Evolutionary conservation across 2,888 invertebrate genomes (phyloP), one percentile per base, ranked within the genome.

Genomic region (Nymphalis urticae): DNA sequence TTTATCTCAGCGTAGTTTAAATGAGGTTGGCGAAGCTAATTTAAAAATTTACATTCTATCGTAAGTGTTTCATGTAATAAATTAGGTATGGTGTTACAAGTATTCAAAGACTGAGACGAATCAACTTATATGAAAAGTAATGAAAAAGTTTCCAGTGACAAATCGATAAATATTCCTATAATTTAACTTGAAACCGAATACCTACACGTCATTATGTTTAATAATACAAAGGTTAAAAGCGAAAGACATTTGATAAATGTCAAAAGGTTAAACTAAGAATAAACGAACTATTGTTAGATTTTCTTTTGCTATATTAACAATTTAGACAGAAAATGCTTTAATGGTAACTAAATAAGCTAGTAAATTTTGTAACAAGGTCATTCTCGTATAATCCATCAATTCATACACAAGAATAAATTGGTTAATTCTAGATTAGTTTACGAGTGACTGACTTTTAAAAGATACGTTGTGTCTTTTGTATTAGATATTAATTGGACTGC

Each of bases 261-360:
- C 42, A 42, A n/a, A 58, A 58, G 58, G 58, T 58, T 36, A 58
- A 36, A 36, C 58, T 58, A 58, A 36, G 36, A 58, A 58, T 58
- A 58, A 42, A 10, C 58, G 36, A 42, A 42, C 42, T 10, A 13
- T 58, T 42, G 42, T 56, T 56, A 16, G 54, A 17, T 32, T 17
- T 16, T 32, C 32, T 27, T 17, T 56, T 56, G 32, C 32, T 32
- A 4, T 42, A 42, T 13, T 13, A 42, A 42, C 10, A 6, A 32
- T 6, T 32, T 6, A 32, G 6, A 6, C 27, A 32, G 6, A 6
- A 32, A 42, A 13, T 42, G 13, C 42, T n/a, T 8, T 50, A n/a
- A 19, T 50, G 9, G 5, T 50, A 50, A 19, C 50, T 19, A 19
- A 50, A 50, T n/a, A 50, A 50, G 7, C 1, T 13, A 13, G 4